Conservation (phyloP, 2,113 vertebrate species). For the Plestiodon gilberti region DNA sequence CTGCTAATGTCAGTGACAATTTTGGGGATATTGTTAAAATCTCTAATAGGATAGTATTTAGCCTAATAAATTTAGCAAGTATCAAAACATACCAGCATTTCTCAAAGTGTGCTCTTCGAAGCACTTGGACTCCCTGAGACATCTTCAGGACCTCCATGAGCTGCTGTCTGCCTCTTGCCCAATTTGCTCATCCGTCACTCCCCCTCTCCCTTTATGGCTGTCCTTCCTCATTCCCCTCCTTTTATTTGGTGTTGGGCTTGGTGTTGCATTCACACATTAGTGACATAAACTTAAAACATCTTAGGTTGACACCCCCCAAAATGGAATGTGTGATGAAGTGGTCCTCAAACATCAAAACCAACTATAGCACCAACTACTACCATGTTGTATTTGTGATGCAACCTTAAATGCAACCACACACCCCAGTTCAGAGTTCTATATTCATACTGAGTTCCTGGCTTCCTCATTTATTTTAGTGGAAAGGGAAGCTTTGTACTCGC, state of each 20-base stretch:
- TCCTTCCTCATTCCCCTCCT: too few relatives aligned
- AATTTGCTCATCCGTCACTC: too few relatives aligned
- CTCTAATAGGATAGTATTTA: conserved; percentile 27
- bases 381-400: background rate
- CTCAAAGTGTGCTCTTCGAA: too few relatives aligned
- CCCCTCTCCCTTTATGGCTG: too few relatives aligned
- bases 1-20: conserved; percentile 39
- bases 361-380: background rate
- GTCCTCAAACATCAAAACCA: background rate
- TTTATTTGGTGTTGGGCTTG: too few relatives aligned
- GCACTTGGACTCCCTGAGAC: too few relatives aligned
- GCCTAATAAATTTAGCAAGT: conserved; percentile 29
- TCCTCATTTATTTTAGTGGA: background rate
- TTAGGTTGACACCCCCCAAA: background rate
- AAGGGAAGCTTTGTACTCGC: background rate
- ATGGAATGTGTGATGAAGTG: background rate
- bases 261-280: background rate
- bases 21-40: conserved; percentile 29
- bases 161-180: too few relatives aligned
- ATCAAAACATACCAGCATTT: background rate
- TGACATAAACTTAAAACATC: background rate
- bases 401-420: background rate
- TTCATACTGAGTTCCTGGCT: background rate
- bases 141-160: too few relatives aligned
- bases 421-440: background rate